Conservation (phyloP, 2,797 vertebrate species). For the Parambassis ranga region DNA sequence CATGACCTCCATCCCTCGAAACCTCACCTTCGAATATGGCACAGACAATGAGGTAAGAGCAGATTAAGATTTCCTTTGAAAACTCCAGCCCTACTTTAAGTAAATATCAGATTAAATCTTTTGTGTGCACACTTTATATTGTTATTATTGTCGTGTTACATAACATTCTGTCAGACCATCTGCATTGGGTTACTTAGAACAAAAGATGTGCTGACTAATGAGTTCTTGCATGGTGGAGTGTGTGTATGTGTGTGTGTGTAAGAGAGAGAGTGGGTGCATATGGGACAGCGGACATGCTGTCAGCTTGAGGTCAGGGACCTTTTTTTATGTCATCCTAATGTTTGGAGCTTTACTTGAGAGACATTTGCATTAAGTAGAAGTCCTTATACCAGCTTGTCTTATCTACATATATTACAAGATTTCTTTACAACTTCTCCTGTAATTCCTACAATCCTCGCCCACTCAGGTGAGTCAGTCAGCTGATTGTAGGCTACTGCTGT, state of each 20-base stretch:
- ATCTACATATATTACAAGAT: no score
- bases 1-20: conserved; percentile 80
- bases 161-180: conserved; percentile 60
- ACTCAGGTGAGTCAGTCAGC: conserved; percentile 31
- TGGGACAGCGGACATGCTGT: background rate
- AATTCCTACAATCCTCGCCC: background rate
- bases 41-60: conserved; percentile 72
- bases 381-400: no score
- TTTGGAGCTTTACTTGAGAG: no score
- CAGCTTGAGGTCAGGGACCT: conserved; percentile 37
- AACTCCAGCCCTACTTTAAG: background rate
- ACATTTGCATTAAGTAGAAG: no score
- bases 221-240: conserved; percentile 15
- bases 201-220: conserved; percentile 61
- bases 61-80: no score
- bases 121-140: background rate
- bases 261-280: background rate
- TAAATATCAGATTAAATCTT: conserved; percentile 4
- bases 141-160: conserved; percentile 24
- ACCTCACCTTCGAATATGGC: conserved; percentile 76
- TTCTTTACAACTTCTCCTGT: background rate
- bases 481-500: background rate
- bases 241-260: background rate
- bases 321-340: background rate
- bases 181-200: conserved; percentile 26